A percentile compares a stretch with the other conserved stretches of the same genome.
These are phyloP conservation scores for Laticauda laticaudata DNA, from an alignment of 2,113 vertebrate species.

Conservation along the genomic window DNA sequence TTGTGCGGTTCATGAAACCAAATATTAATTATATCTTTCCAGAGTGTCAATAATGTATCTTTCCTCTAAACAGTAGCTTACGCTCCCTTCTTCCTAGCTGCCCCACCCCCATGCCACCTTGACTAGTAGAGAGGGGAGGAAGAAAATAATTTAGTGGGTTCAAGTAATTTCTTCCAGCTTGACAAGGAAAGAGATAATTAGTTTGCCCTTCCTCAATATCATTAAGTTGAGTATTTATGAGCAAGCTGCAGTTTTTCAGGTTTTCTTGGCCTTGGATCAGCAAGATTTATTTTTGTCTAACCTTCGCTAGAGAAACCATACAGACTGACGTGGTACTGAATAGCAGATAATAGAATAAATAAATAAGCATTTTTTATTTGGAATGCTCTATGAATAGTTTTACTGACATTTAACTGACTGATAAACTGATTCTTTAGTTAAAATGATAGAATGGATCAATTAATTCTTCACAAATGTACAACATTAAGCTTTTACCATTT, in stretches of 20 bases:
- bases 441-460: background rate
- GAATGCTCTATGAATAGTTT: background rate
- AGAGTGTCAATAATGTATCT: background rate
- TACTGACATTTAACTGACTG: background rate
- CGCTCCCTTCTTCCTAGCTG: background rate
- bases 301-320: background rate
- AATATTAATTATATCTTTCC: background rate
- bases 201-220: no score
- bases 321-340: background rate
- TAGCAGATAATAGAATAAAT: background rate
- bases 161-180: background rate
- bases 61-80: background rate
- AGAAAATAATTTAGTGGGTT: background rate
- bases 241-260: background rate
- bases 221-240: background rate
- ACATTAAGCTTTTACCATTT: background rate
- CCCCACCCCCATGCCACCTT: background rate
- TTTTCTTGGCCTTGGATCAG: background rate
- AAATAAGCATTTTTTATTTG: background rate
- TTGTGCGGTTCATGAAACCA: background rate
- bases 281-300: background rate
- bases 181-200: background rate
- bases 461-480: background rate
- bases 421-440: background rate
- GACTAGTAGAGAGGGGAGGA: background rate